phyloP scores from a whole-genome alignment of 2,113 vertebrate species.

The Apeltes quadracus region DNA sequence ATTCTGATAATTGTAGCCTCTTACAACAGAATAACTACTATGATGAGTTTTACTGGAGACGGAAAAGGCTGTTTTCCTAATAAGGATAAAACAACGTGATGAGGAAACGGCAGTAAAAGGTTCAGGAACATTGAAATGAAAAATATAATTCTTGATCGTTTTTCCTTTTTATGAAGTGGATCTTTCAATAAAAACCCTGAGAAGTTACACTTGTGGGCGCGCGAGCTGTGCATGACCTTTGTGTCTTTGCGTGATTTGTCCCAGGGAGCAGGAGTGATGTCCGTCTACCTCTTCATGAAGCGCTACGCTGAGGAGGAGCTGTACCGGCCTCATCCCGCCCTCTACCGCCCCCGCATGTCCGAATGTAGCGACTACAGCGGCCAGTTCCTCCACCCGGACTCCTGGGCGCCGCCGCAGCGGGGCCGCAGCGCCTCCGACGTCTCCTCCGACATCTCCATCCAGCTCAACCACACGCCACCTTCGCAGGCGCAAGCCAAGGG shows the following conservation, averaged over 20 bases:
- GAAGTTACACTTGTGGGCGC: not conserved
- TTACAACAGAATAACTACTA: not conserved
- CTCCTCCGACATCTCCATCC: slow-evolving; percentile 91
- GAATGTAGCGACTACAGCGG: slow-evolving; percentile 93
- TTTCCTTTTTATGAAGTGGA: too few species aligned
- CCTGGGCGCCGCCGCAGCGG: slow-evolving; percentile 83
- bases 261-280: slow-evolving; percentile 93
- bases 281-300: slow-evolving; percentile 93
- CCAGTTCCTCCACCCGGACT: slow-evolving; percentile 90
- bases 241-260: not conserved
- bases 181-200: not conserved
- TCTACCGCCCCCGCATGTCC: slow-evolving; percentile 91
- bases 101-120: not conserved
- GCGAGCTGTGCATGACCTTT: not conserved
- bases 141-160: too few species aligned
- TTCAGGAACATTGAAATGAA: too few species aligned
- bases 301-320: slow-evolving; percentile 91
- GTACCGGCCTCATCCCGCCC: slow-evolving; percentile 88
- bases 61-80: not conserved
- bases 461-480: slow-evolving; percentile 86
- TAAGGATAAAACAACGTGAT: not conserved
- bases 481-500: slow-evolving; percentile 60
- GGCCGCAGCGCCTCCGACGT: slow-evolving; percentile 88
- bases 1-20: not conserved
- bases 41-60: too few species aligned